Base-by-base conservation (phyloP, 1,140 invertebrate genomes). In the Tetranychus urticae region DNA sequence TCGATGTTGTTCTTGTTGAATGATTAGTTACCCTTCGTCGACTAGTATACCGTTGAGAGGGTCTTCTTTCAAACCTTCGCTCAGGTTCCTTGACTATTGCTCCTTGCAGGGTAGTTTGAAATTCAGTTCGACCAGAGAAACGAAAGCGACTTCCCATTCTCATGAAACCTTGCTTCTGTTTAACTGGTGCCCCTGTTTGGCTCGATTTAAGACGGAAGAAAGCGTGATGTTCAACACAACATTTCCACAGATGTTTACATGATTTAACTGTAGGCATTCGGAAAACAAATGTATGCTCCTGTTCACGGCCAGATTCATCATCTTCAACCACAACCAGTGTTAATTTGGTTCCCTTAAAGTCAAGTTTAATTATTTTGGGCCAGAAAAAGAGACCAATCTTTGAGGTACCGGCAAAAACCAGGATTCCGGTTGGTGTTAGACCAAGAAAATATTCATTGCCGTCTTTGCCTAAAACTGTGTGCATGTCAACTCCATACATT, bases 361-460 rank as follows among this genome's bases (percentile, higher is more conserved):
- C 91, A 66, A 94, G 83, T 78, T 93, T 93, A 64, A 84, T 88
- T 69, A 96, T 93, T 71, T 90, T 81, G 55, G 90, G 89, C 94
- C 94, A 99, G 74, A 93, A 96, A 76, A 98, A 98, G 73, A 96
- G 88, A 65, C 92, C 94, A 66, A 98, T 94, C 76, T 94, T 97
- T 71, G 82, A 87, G 74, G 88, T 85, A 70, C 91, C 92, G 66
- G 94, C 81, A 69, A 97, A 81, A 54, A 98, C 84, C 67, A 97
- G 84, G 69, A 98, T 86, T 60, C 94, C 94, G 70, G 88, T 92
- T 59, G 94, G 94, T 56, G 93, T 97, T 65, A 99, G 75, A 39
- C 94, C 94, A 67, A 99, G 77, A 75, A 86, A 90, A 75, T 98
- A 97, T 69, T 93, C 87, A 58, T 91, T 86, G 65, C 87, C 89